Conservation (phyloP, 2,888 invertebrate species). For the Biston betularia region DNA sequence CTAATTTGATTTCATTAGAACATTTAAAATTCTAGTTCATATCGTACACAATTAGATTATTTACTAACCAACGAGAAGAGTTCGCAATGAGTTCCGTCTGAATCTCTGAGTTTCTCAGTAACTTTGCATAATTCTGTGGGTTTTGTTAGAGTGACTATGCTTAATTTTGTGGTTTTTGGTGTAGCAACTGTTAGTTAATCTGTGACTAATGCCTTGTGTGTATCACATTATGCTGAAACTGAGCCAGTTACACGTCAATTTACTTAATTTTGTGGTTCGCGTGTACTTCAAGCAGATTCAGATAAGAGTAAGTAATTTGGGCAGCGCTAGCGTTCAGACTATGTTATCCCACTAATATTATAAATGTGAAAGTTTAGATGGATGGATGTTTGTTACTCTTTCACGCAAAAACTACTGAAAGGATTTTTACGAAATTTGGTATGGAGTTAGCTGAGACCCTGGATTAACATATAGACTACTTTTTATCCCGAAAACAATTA, state of each 20-base stretch:
- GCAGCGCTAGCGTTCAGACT: slow-evolving; percentile 1
- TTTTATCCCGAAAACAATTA: too few species aligned
- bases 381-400: too few species aligned
- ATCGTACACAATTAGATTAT: slow-evolving; percentile 71
- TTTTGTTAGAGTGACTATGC: slow-evolving; percentile 20
- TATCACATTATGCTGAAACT: slow-evolving; percentile 47
- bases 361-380: neutral
- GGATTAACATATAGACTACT: too few species aligned
- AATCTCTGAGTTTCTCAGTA: slow-evolving; percentile 50
- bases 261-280: slow-evolving; percentile 35
- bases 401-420: too few species aligned
- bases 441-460: too few species aligned
- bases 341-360: neutral
- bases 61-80: slow-evolving; percentile 59
- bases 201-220: slow-evolving; percentile 39
- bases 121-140: slow-evolving; percentile 7
- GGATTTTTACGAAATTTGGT: too few species aligned
- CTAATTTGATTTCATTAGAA: slow-evolving; percentile 79
- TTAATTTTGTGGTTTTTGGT: slow-evolving; percentile 9
- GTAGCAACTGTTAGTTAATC: slow-evolving; percentile 21
- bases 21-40: slow-evolving; percentile 76
- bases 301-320: neutral
- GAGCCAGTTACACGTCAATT: slow-evolving; percentile 49
- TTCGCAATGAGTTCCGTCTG: slow-evolving; percentile 55
- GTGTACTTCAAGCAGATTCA: slow-evolving; percentile 27